Evolutionary conservation across 1,140 invertebrate genomes (phyloP).

Genomic region (Lasioglossum albipes): DNA sequence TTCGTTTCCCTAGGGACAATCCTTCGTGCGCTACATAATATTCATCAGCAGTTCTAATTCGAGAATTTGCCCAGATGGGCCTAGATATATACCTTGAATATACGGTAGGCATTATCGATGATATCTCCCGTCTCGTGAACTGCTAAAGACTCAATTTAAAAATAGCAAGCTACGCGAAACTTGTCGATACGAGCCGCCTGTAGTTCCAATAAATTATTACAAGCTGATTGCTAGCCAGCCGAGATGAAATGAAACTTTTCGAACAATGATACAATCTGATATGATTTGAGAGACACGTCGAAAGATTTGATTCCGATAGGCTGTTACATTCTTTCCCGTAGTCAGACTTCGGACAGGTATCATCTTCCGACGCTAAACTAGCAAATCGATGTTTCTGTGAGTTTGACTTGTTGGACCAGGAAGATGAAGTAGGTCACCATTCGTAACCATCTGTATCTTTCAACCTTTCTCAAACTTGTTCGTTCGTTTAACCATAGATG

Average conservation of each 20-base stretch:
- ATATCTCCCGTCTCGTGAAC: conserved; percentile 9
- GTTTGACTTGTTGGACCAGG: no score
- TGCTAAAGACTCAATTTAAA: conserved; percentile 2
- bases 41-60: not conserved
- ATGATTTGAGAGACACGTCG: not conserved
- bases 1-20: not conserved
- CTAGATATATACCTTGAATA: not conserved
- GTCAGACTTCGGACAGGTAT: not conserved
- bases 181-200: not conserved
- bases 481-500: no score
- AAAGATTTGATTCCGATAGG: not conserved
- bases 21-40: not conserved
- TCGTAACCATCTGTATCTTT: no score
- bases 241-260: not conserved
- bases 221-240: no score
- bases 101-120: not conserved
- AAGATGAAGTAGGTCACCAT: no score
- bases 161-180: not conserved
- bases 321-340: not conserved
- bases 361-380: not conserved
- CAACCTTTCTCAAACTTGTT: no score
- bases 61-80: not conserved
- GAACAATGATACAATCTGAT: no score
- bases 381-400: not conserved
- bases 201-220: not conserved